Percentiles rank a stretch among this genome's conserved stretches.
phyloP scores from a whole-genome alignment of 2,113 vertebrate genomes.

The Protomyctophum bolini region DNA sequence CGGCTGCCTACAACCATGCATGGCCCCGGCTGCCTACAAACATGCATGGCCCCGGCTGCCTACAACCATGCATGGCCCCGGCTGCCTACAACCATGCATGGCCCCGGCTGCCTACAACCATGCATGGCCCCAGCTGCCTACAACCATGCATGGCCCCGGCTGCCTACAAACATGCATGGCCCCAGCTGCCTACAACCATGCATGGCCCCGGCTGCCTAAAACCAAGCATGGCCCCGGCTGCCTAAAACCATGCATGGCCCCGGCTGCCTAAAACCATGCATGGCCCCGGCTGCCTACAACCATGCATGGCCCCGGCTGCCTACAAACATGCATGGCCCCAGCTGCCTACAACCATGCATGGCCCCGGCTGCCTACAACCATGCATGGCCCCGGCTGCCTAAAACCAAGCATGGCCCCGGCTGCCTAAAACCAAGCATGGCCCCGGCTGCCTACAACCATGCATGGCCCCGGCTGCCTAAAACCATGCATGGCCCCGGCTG shows the following conservation, averaged over 20 bases:
- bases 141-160: conserved; percentile 19
- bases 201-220: conserved; percentile 30
- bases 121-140: conserved; percentile 15
- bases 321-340: no score
- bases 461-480: conserved; percentile 30
- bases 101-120: conserved; percentile 40
- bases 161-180: conserved; percentile 40
- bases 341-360: no score
- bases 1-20: conserved; percentile 40
- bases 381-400: conserved; percentile 17
- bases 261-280: no score
- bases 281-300: conserved; percentile 37
- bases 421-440: no score
- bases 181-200: conserved; percentile 39
- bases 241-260: no score
- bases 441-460: conserved; percentile 40
- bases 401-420: no score
- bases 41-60: conserved; percentile 1
- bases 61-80: conserved; percentile 30
- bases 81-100: conserved; percentile 41
- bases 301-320: conserved; percentile 1
- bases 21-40: conserved; percentile 37
- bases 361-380: conserved; percentile 40
- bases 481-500: conserved; percentile 3
- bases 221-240: conserved; percentile 1